Percentiles rank a stretch among this genome's conserved stretches.
Conservation (phyloP, 1,140 invertebrate species). For the Trachelipus rathkii region DNA sequence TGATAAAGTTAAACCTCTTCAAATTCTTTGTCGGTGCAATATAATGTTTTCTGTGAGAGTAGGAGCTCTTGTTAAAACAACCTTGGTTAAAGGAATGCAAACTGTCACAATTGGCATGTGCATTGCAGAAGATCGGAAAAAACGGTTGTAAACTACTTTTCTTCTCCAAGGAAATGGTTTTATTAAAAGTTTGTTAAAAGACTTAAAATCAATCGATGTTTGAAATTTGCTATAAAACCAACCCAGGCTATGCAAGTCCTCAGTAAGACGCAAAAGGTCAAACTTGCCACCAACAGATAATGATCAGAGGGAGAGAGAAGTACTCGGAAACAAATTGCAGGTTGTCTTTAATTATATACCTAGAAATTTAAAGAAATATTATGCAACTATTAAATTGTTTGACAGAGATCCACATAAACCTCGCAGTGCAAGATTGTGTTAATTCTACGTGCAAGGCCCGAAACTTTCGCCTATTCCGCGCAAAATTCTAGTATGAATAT, state of each 20-base stretch:
- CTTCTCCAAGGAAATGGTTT: too few relatives aligned
- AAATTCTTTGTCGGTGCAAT: slow-evolving; percentile 48
- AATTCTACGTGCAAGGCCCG: slow-evolving; percentile 90
- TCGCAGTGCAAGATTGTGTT: slow-evolving; percentile 88
- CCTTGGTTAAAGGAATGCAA: slow-evolving; percentile 91
- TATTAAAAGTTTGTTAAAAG: too few relatives aligned
- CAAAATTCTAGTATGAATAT: slow-evolving; percentile 92
- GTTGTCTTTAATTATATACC: slow-evolving; percentile 95
- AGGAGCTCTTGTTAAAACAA: slow-evolving; percentile 88
- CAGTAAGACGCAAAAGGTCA: too few relatives aligned
- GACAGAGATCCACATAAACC: slow-evolving; percentile 89
- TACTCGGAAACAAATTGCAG: slow-evolving; percentile 92
- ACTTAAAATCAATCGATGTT: too few relatives aligned
- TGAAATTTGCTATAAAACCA: too few relatives aligned
- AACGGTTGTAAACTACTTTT: too few relatives aligned
- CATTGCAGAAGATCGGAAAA: too few relatives aligned
- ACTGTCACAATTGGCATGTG: too few relatives aligned
- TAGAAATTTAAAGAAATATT: slow-evolving; percentile 93
- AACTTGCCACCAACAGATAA: too few relatives aligned
- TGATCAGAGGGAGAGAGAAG: slow-evolving; percentile 96
- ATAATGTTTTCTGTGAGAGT: slow-evolving; percentile 86
- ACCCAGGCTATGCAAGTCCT: too few relatives aligned
- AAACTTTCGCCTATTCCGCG: slow-evolving; percentile 96
- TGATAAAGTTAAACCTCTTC: slow-evolving; percentile 6
- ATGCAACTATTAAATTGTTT: slow-evolving; percentile 90